These are phyloP conservation scores for Xestia xanthographa DNA, from an alignment of 2,888 invertebrate species.

Conservation along the genomic window DNA sequence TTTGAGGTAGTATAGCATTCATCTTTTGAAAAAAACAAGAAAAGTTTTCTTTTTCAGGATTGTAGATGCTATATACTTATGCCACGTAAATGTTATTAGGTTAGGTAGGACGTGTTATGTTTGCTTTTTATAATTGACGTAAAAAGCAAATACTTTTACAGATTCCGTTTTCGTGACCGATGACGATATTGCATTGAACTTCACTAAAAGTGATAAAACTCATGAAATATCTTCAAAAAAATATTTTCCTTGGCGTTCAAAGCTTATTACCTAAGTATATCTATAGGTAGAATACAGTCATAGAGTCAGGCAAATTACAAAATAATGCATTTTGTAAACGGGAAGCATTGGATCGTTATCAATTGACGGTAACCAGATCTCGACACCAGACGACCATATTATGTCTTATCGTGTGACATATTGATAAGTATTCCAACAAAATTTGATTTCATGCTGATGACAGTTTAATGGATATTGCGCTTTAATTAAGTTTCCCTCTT, in stretches of 20 bases:
- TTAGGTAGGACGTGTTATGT: neutral
- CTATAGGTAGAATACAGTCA: no score
- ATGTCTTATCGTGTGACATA: conserved; percentile 39
- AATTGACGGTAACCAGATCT: conserved; percentile 20
- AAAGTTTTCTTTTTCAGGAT: neutral
- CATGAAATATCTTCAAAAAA: neutral
- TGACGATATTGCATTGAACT: neutral
- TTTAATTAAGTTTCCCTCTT: conserved; percentile 3
- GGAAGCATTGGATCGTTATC: neutral
- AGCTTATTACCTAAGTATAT: no score
- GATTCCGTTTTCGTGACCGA: neutral
- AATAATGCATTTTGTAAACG: conserved; percentile 2
- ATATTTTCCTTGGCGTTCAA: neutral
- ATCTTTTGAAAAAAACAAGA: no score
- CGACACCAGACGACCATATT: conserved; percentile 27
- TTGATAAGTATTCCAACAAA: conserved; percentile 32
- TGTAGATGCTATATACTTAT: neutral
- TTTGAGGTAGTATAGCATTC: no score
- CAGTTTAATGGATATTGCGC: conserved; percentile 31
- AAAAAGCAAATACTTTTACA: neutral
- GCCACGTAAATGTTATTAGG: neutral
- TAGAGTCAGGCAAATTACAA: neutral
- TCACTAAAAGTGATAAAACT: neutral
- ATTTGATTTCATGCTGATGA: conserved; percentile 53
- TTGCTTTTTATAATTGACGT: neutral